Base-by-base conservation (phyloP, 2,113 vertebrate genomes). In the Nothocercus julius region DNA sequence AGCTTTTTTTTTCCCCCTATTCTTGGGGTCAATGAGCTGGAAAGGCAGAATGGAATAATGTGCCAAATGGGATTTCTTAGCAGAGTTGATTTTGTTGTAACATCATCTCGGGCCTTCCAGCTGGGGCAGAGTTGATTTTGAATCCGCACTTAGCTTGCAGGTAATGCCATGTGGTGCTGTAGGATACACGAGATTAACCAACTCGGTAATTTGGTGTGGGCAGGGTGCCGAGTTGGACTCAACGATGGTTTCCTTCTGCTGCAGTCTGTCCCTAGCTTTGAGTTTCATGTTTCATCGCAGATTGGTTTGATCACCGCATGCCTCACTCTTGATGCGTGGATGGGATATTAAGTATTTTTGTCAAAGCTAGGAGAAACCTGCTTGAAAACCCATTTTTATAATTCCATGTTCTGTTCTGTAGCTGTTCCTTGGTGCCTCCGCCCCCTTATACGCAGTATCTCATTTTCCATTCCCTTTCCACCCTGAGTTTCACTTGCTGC, bases 181-280 rank as follows among this genome's bases (percentile, higher is more conserved):
- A 32, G 13, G 49, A 58, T 53, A 32, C 28, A 32, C 8, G 45
- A 63, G 75, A 10, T 49, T 63, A 34, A 14, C 34, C 45, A 17
- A n/a, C 24, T 51, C 44, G 30, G 16, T 38, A 14, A 6, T 7
- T 47, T 0, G 0, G 4, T 2, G 0, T 4, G 25, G 66, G n/a
- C 42, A 12, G 18, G 3, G 3, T 28, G 22, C 27, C 10, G 4
- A 22, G 5, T 4, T 63, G 40, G 74, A 49, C 13, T 63, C 0
- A 0, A 27, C 38, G 45, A 11, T 34, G 25, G 20, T 69, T 86
- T 70, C 44, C 61, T 36, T 13, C 44, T 63, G 2, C 24, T 36
- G n/a, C 69, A 30, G 1, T 32, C 77, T 34, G 18, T 14, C 16
- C 25, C 4, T 42, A 21, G 27, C 22, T 84, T 84, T 78, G 36